Evolutionary conservation across 2,113 vertebrate genomes (phyloP).

Genomic region (Ophiodon elongatus): DNA sequence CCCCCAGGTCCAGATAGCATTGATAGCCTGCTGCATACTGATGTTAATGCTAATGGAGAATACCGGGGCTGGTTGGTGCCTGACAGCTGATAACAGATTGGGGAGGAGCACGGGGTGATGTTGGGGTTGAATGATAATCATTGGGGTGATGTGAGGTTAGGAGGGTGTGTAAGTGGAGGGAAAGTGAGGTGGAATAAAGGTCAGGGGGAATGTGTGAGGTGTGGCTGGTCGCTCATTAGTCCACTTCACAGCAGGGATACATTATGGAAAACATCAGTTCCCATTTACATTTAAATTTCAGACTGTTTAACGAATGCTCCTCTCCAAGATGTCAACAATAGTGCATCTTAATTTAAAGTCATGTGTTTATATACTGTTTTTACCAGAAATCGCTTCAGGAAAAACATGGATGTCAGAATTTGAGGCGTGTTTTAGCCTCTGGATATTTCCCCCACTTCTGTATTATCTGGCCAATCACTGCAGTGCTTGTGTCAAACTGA

Average conservation of each 20-base stretch:
- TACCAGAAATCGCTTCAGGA: not conserved
- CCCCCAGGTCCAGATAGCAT: constrained; percentile 73
- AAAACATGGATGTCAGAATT: not conserved
- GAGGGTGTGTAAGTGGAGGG: constrained; percentile 51
- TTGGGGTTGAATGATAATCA: constrained; percentile 62
- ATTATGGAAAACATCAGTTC: constrained; percentile 57
- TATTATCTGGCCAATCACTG: not conserved
- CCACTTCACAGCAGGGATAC: constrained; percentile 54
- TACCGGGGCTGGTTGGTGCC: constrained; percentile 59
- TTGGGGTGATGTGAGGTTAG: constrained; percentile 48
- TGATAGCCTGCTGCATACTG: constrained; percentile 80
- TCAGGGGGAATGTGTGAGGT: constrained; percentile 74
- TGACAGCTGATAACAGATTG: constrained; percentile 78
- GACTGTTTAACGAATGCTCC: not conserved
- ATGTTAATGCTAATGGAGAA: constrained; percentile 74
- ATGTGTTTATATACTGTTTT: not conserved
- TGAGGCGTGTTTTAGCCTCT: not conserved
- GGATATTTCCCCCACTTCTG: not conserved
- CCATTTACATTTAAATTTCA: constrained; percentile 62
- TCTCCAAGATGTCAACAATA: constrained; percentile 1
- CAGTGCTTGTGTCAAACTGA: not conserved
- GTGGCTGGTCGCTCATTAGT: constrained; percentile 72
- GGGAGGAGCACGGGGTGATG: constrained; percentile 33
- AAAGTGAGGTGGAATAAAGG: constrained; percentile 76
- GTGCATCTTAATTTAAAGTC: constrained; percentile 7